phyloP scores from a whole-genome alignment of 2,797 vertebrate species.

The Chrysocyon brachyurus region DNA sequence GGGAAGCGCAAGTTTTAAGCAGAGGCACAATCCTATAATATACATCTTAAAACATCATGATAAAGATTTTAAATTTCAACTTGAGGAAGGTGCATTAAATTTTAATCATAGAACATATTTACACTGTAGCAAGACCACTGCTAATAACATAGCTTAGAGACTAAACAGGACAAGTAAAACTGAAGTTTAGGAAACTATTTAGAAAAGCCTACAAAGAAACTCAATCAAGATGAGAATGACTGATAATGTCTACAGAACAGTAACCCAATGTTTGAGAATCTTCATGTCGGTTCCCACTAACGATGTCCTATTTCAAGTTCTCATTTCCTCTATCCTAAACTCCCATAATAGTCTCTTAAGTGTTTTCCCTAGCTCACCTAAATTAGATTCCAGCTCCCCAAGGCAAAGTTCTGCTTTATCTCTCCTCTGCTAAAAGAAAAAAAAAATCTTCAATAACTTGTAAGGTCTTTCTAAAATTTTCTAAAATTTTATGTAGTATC shows the following conservation, averaged over 20 bases:
- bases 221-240: not conserved
- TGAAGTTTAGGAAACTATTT: not conserved
- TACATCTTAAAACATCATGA: not conserved
- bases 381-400: not conserved
- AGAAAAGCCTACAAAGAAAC: slow-evolving; percentile 18
- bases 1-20: not conserved
- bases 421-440: not conserved
- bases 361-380: not conserved
- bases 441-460: slow-evolving; percentile 14
- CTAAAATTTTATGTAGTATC: not conserved
- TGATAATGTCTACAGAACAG: not conserved
- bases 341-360: not conserved
- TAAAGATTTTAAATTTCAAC: not conserved
- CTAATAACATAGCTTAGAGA: not conserved
- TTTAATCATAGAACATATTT: not conserved
- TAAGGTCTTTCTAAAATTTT: not conserved
- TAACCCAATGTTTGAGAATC: not conserved
- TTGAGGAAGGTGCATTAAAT: not conserved
- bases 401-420: slow-evolving; percentile 8
- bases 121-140: not conserved
- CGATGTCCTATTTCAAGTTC: not conserved
- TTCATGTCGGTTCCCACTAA: not conserved
- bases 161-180: not conserved
- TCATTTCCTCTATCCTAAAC: slow-evolving; percentile 40
- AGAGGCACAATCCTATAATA: not conserved